Evolutionary conservation across 2,113 vertebrate species (phyloP), one percentile per base, ranked within the genome.

Genomic region (Tragelaphus buxtoni): DNA sequence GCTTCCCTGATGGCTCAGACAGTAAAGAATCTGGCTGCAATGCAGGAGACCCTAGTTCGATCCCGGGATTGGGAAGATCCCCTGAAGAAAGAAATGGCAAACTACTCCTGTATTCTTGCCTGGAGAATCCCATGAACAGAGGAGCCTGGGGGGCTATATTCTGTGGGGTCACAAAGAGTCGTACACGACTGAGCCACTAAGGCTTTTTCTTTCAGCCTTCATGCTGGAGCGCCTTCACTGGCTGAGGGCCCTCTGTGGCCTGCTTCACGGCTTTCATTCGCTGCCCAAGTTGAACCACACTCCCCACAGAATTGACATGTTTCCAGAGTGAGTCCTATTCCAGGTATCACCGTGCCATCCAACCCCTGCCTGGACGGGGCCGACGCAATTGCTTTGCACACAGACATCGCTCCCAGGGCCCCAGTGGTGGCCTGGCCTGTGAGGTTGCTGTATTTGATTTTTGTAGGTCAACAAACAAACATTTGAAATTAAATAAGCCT

Each of bases 401-500:
- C 39, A 92, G 56, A 58, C 69, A 63, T 88, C 0, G 24, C 96
- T 39, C 20, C 79, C 87, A 32, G 7, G 45, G 77, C 8, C 90
- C 42, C 49, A 5, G 86, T 65, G 79, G 42, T 1, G 51, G 91
- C 1, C 9, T 18, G 93, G 96, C 1, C 13, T 1, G 0, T 13
- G 91, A 93, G 4, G 7, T 55, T 12, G 1, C 91, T 95, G 30
- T 39, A 96, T 84, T 80, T 89, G 35, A 87, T 89, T 85, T 26
- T 80, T 97, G 35, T 39, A 47, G 53, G 93, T 53, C 77, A 97
- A 90, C 18, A 94, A 96, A 97, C 96, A 98, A 72, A 92, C 93
- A n/a, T 77, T 91, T 24, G 88, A 97, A 96, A 96, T 96, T 58
- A 92, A 98, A 94, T 92, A 90, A 95, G 95, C 87, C 10, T 30